A percentile compares a stretch with the other conserved stretches of the same genome.
Evolutionary conservation across 1,140 invertebrate genomes (phyloP).

Genomic region (Phymorhynchus buccinoides): DNA sequence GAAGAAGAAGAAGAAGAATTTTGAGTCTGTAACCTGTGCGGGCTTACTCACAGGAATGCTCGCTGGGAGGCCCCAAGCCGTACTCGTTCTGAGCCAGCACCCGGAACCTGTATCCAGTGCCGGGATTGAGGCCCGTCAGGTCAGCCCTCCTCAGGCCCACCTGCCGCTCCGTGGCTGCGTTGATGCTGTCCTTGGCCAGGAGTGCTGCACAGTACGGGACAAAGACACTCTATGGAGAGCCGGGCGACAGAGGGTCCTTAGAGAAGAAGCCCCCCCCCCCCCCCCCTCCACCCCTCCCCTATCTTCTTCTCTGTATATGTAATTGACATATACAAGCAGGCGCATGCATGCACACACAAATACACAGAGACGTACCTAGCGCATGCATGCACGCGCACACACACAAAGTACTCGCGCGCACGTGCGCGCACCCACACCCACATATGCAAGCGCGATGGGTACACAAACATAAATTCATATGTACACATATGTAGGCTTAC

Average conservation of each 20-base stretch:
- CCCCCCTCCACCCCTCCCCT: no score
- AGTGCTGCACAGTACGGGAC: not conserved
- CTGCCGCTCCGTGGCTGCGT: not conserved
- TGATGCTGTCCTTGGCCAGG: not conserved
- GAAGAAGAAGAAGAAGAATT: no score
- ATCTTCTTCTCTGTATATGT: no score
- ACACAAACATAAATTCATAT: no score
- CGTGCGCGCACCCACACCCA: not conserved
- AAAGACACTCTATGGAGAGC: no score
- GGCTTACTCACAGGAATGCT: conserved; percentile 71
- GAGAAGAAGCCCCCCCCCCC: no score
- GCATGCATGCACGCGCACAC: not conserved
- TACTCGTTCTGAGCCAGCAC: conserved; percentile 85
- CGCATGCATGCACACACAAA: not conserved
- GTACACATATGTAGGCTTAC: no score
- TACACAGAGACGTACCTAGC: not conserved
- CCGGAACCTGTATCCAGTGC: conserved; percentile 91
- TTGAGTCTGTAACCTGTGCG: no score
- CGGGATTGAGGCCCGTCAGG: conserved; percentile 81
- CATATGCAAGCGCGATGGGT: no score
- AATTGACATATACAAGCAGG: not conserved
- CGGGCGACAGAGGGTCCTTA: no score
- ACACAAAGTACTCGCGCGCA: not conserved
- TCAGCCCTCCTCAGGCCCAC: not conserved
- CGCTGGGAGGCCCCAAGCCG: conserved; percentile 78